A percentile compares a stretch with the other conserved stretches of the same genome.
These are phyloP conservation scores for Bembecia ichneumoniformis DNA, from an alignment of 2,888 invertebrate genomes.

Conservation along the genomic window DNA sequence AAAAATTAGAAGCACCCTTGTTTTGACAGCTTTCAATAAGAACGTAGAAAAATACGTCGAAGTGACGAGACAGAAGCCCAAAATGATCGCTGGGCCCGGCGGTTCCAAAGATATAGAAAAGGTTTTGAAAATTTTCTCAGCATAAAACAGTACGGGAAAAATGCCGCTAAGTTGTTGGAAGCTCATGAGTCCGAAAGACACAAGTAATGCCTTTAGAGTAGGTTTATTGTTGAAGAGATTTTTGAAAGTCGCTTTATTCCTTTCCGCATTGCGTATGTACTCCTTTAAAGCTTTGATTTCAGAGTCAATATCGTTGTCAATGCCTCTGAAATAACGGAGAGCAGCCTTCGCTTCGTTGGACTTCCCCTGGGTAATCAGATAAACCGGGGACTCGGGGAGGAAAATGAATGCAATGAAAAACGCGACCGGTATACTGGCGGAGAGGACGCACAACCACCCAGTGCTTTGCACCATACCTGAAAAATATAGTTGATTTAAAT, in stretches of 20 bases:
- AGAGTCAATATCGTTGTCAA: slow-evolving; percentile 68
- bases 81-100: slow-evolving; percentile 66
- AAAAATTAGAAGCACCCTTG: slow-evolving; percentile 74
- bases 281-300: slow-evolving; percentile 68
- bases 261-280: slow-evolving; percentile 50
- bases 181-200: slow-evolving; percentile 75
- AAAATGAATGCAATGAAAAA: slow-evolving; percentile 70
- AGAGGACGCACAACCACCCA: slow-evolving; percentile 51
- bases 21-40: slow-evolving; percentile 73
- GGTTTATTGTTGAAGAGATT: slow-evolving; percentile 53
- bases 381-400: slow-evolving; percentile 81
- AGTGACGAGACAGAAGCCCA: slow-evolving; percentile 73
- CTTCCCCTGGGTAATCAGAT: slow-evolving; percentile 70
- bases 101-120: slow-evolving; percentile 51
- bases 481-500: slow-evolving; percentile 13
- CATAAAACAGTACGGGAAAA: slow-evolving; percentile 73
- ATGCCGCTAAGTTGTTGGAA: slow-evolving; percentile 77
- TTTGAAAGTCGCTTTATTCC: slow-evolving; percentile 54
- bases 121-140: slow-evolving; percentile 66
- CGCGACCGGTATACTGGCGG: slow-evolving; percentile 50
- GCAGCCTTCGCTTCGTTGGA: slow-evolving; percentile 72
- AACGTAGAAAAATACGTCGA: slow-evolving; percentile 71
- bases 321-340: slow-evolving; percentile 74
- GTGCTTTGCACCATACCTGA: slow-evolving; percentile 54
- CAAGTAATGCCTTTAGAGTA: slow-evolving; percentile 56